Evolutionary conservation across 2,888 invertebrate species (phyloP), one percentile per base, ranked within the genome.

Genomic region (Drosophila phalerata): DNA sequence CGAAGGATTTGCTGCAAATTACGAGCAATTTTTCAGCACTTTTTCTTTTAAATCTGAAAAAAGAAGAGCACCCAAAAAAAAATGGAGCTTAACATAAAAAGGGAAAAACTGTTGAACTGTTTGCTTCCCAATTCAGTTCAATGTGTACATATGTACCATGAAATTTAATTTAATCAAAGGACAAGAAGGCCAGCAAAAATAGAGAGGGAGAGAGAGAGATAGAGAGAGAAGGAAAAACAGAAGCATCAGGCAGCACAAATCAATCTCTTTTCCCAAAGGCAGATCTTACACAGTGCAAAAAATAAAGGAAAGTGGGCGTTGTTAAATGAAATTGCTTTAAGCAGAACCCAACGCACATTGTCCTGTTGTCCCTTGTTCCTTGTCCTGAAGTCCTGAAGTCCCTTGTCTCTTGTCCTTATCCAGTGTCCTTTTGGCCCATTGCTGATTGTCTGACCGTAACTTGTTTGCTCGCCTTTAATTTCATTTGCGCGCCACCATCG

Each of bases 151-250:
- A 88, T 88, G 85, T 85, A 81, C 85, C 82, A 76, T 90, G 84
- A 90, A 91, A 89, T 91, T 89, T 90, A 90, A 91, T 91, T 90
- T 91, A 91, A 91, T 91, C 90, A 90, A 90, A 90, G 80, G 90
- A 74, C 90, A 82, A 87, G 83, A 86, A 84, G 84, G 83, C 58
- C 85, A 76, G 30, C 42, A 40, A 22, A n/a, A n/a, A n/a, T n/a
- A 43, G 42, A 53, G 57, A 11, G 5, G 10, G 38, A n/a, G 13
- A 10, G 45, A n/a, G 28, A n/a, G 30, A 30, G 17, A 19, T 3
- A 30, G 32, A 5, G 2, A 43, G 1, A 32, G 30, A 13, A 6
- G 47, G 19, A 8, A 17, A 22, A 57, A 9, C 32, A 40, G 58
- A 11, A 52, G 25, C 45, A 64, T 37, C 55, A 32, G 49, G 76